Percentiles rank a stretch among this genome's conserved stretches.
These are phyloP conservation scores for Xiphophorus couchianus DNA, from an alignment of 2,113 vertebrate species.

Conservation along the genomic window DNA sequence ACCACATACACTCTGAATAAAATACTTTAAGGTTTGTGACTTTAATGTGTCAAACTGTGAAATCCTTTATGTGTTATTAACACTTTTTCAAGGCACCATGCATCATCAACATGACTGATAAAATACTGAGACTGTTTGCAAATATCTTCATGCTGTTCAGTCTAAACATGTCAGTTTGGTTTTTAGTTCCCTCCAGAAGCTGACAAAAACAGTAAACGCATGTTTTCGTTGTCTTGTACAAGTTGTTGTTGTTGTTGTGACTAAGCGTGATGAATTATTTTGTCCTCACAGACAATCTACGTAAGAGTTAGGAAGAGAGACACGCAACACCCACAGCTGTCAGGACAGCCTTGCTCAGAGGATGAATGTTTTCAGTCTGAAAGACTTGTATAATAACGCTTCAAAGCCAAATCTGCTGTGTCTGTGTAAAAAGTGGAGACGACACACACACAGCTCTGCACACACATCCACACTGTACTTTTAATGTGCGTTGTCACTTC, in stretches of 20 bases:
- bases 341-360: constrained; percentile 55
- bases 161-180: not conserved
- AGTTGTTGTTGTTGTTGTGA: constrained; percentile 8
- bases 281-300: not conserved
- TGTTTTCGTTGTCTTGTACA: constrained; percentile 1
- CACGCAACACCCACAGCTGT: constrained; percentile 28
- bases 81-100: not conserved
- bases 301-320: not conserved
- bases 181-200: not conserved
- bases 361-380: constrained; percentile 54
- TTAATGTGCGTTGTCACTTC: not conserved
- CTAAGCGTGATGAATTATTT: not conserved
- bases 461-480: too few species aligned
- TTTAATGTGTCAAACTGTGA: not conserved
- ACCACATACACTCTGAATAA: too few species aligned
- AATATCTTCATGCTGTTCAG: not conserved
- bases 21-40: not conserved
- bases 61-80: not conserved
- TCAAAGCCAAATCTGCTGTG: constrained; percentile 54
- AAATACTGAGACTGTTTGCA: not conserved
- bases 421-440: constrained; percentile 42
- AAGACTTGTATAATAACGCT: constrained; percentile 52
- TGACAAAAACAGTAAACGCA: not conserved
- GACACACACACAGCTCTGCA: not conserved
- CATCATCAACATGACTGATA: not conserved